Conservation (phyloP, 2,888 invertebrate genomes). For the Corythucha ciliata region DNA sequence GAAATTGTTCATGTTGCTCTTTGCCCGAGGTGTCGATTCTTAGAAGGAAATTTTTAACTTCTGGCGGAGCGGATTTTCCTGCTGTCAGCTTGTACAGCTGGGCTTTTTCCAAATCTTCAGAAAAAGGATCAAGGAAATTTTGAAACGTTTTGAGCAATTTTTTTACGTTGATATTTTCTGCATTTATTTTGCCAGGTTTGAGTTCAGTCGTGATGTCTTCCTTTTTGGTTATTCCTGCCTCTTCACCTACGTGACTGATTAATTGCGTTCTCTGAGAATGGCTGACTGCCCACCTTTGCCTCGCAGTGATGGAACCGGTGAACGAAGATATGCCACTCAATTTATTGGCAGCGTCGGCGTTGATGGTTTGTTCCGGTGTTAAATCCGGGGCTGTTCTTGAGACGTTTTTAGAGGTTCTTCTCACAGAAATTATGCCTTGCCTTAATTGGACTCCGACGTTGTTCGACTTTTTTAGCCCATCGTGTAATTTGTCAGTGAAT, state of each 20-base stretch:
- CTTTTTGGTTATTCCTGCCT: conserved; percentile 31
- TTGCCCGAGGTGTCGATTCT: too few species aligned
- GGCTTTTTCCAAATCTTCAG: too few species aligned
- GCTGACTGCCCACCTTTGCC: conserved; percentile 35
- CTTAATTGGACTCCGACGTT: conserved; percentile 34
- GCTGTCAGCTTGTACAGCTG: too few species aligned
- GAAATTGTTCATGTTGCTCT: too few species aligned
- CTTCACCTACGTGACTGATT: too few species aligned
- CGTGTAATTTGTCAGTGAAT: conserved; percentile 38
- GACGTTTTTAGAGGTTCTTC: conserved; percentile 38
- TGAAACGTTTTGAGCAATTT: conserved; percentile 19
- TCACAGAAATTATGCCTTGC: conserved; percentile 38
- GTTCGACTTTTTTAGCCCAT: conserved; percentile 38
- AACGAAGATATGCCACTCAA: conserved; percentile 35
- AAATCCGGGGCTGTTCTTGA: conserved; percentile 38
- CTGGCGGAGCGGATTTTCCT: too few species aligned
- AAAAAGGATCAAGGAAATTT: too few species aligned
- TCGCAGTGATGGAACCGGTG: conserved; percentile 37
- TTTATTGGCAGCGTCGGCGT: conserved; percentile 37
- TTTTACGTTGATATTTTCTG: conserved; percentile 18
- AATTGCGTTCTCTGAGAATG: conserved; percentile 35
- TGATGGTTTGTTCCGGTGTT: conserved; percentile 39
- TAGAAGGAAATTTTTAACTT: too few species aligned
- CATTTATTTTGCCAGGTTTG: conserved; percentile 30
- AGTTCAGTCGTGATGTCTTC: conserved; percentile 37